Evolutionary conservation across 92 coral and sea anemone genomes (phyloP), one percentile per base, ranked within the genome.

Genomic region (Plumapathes pennacea): DNA sequence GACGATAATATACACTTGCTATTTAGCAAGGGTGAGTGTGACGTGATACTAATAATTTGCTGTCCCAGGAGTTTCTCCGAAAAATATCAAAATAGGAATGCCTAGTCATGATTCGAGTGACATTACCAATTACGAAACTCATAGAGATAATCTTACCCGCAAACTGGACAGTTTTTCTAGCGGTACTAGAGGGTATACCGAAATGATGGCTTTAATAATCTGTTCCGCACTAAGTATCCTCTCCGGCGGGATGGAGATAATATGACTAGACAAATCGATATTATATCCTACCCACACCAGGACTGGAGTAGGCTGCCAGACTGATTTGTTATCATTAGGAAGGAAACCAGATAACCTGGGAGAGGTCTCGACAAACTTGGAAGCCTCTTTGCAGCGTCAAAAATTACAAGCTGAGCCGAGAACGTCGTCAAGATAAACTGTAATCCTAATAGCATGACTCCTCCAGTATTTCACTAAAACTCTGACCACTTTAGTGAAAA

Each of bases 81-180:
- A n/a, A n/a, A n/a, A n/a, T n/a, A n/a, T n/a, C n/a, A n/a, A n/a
- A n/a, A n/a, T n/a, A n/a, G n/a, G n/a, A n/a, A n/a, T n/a, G 36
- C 21, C 60, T 54, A 14, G 60, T 32, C 60, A 32, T 32, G 2
- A 32, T 53, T 10, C 34, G 36, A 12, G 36, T 25, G 25, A 39
- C 18, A 21, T 57, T 37, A 38, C 83, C 83, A 54, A 81, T 42
- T 1, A 81, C 68, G 19, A 60, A 25, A 30, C 57, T 20, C 67
- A 71, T 74, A 4, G 66, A 81, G 20, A 81, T 68, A 31, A 81
- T 19, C 46, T 62, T 32, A 12, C 78, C 78, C 1, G 48, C 48
- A 21, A 67, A 33, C 24, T 32, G 60, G 36, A 66, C 63, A 27
- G 62, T 40, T 47, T 50, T 43, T 10, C 66, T 56, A 14, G 79